Conservation (phyloP, 2,113 vertebrate species). For the Brienomyrus brachyistius region DNA sequence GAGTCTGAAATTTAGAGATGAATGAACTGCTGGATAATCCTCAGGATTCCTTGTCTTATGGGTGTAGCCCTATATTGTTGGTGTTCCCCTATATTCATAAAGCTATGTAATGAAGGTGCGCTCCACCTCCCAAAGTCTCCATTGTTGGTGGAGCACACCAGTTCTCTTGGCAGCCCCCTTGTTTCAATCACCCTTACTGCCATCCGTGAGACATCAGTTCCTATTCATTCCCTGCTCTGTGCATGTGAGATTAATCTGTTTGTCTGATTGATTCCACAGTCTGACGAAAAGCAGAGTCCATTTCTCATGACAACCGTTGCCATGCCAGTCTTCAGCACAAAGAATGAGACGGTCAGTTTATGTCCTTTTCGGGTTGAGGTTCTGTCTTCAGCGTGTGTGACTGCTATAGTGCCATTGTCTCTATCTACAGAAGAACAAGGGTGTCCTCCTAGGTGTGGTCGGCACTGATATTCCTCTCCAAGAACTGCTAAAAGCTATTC, state of each 20-base stretch:
- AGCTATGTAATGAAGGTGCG: not conserved
- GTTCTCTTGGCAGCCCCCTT: not conserved
- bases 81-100: not conserved
- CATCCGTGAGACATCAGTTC: not conserved
- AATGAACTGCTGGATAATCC: not conserved
- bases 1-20: slow-evolving; percentile 8
- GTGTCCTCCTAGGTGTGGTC: slow-evolving; percentile 94
- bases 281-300: slow-evolving; percentile 72
- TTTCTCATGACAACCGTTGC: slow-evolving; percentile 93
- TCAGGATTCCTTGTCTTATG: not conserved
- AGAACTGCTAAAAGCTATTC: slow-evolving; percentile 92
- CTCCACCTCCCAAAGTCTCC: not conserved
- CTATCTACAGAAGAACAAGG: slow-evolving; percentile 79
- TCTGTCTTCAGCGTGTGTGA: not conserved
- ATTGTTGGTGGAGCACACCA: not conserved
- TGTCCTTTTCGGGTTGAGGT: slow-evolving; percentile 20
- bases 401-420: slow-evolving; percentile 19
- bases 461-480: slow-evolving; percentile 97
- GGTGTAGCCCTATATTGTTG: not conserved
- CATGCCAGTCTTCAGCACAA: slow-evolving; percentile 98
- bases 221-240: not conserved
- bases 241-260: not conserved
- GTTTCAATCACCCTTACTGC: not conserved
- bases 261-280: slow-evolving; percentile 58
- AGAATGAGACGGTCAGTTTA: slow-evolving; percentile 87